Evolutionary conservation across 2,797 vertebrate species (phyloP).

Genomic region (Lacerta viridis): DNA sequence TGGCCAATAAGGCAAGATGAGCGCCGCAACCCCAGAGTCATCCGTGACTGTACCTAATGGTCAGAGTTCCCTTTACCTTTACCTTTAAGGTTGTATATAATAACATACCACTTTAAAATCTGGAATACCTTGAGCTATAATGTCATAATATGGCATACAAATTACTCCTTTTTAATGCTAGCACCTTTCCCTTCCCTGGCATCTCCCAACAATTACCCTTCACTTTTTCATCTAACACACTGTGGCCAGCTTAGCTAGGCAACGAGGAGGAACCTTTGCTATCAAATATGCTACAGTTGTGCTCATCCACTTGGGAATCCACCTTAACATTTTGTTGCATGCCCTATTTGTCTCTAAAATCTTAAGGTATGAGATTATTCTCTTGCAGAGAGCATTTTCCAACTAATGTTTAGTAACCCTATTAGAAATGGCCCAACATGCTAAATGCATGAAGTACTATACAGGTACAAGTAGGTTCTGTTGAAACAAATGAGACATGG

Average conservation of each 20-base stretch:
- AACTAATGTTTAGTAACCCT: neutral
- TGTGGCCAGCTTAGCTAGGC: neutral
- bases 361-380: neutral
- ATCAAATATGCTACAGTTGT: neutral
- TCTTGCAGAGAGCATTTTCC: neutral
- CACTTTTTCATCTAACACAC: no score
- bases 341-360: neutral
- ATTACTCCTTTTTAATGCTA: no score
- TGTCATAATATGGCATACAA: neutral
- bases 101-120: neutral
- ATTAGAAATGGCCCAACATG: neutral
- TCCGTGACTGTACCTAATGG: no score
- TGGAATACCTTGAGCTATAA: neutral
- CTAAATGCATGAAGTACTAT: rapidly evolving
- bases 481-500: constrained; percentile 35
- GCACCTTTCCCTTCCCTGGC: no score
- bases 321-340: neutral
- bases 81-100: neutral
- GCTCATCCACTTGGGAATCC: neutral
- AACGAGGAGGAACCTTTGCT: neutral
- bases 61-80: no score
- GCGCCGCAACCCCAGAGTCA: no score
- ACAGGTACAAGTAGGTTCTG: neutral
- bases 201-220: no score
- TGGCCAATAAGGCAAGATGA: no score